A percentile compares a stretch with the other conserved stretches of the same genome.
Conservation (phyloP, 2,797 vertebrate genomes). For the Mormyrus hasselquistii region DNA sequence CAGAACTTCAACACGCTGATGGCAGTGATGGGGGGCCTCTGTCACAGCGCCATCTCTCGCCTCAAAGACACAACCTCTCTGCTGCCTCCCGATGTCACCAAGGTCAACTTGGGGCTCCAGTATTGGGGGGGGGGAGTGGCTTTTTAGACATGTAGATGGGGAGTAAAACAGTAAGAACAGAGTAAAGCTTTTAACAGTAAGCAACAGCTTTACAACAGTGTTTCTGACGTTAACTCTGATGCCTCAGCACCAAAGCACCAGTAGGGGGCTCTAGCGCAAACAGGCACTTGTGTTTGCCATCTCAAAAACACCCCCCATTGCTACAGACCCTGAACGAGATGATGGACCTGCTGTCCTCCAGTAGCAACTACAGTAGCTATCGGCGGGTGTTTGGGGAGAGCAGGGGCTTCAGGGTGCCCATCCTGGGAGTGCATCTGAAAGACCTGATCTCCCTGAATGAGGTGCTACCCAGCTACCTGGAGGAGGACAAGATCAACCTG, state of each 20-base stretch:
- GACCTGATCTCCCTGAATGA: constrained; percentile 82
- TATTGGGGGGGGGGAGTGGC: too few species aligned
- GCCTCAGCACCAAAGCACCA: neutral
- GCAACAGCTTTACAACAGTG: neutral
- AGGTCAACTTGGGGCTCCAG: constrained; percentile 57
- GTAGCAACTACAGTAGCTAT: constrained; percentile 53
- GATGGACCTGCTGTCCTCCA: constrained; percentile 71
- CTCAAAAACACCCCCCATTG: neutral
- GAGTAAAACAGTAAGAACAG: neutral
- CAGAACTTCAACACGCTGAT: constrained; percentile 92
- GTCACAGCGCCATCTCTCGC: constrained; percentile 84
- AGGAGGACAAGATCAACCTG: constrained; percentile 77
- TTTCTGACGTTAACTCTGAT: neutral
- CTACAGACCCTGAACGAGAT: constrained; percentile 76
- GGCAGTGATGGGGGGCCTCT: constrained; percentile 83
- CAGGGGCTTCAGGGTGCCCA: constrained; percentile 76
- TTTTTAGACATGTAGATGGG: neutral
- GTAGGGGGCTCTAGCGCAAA: neutral
- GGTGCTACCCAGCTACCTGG: constrained; percentile 72
- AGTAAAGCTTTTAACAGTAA: neutral
- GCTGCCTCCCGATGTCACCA: constrained; percentile 66
- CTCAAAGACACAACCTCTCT: constrained; percentile 81
- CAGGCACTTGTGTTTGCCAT: neutral
- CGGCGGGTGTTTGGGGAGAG: constrained; percentile 74
- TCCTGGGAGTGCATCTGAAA: constrained; percentile 84